phyloP scores from a whole-genome alignment of 30 jellyfish, hydroid and myxozoan species.

The Aurelia aurita complex sp. Pacific region DNA sequence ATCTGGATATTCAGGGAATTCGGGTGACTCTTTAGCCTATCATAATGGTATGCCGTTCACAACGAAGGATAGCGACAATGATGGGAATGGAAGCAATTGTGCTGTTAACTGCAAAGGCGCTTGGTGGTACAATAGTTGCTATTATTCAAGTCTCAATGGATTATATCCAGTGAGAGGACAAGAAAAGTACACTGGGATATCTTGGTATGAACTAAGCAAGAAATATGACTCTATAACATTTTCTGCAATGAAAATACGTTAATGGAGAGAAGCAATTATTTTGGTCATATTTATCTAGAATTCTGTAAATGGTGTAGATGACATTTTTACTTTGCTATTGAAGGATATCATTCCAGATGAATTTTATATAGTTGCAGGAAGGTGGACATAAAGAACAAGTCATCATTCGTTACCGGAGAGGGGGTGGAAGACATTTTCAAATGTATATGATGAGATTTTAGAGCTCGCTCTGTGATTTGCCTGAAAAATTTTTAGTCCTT shows the following conservation, averaged over 20 bases:
- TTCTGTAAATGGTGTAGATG: too few relatives aligned
- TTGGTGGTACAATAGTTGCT: conserved; percentile 69
- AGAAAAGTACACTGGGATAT: conserved; percentile 1
- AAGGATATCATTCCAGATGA: too few relatives aligned
- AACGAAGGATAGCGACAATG: conserved; percentile 58
- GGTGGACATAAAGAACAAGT: too few relatives aligned
- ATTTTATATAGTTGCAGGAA: too few relatives aligned
- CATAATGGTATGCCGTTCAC: conserved; percentile 48
- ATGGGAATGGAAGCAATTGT: conserved; percentile 32
- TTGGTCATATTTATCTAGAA: too few relatives aligned
- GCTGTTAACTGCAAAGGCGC: conserved; percentile 48
- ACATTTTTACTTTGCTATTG: too few relatives aligned
- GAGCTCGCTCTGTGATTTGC: too few relatives aligned
- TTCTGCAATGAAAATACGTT: conserved; percentile 34
- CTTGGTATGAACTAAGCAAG: conserved; percentile 19
- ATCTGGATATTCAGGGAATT: conserved; percentile 44
- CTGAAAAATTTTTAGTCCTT: too few relatives aligned
- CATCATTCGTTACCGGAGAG: too few relatives aligned
- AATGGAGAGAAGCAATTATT: too few relatives aligned
- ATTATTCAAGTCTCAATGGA: conserved; percentile 41
- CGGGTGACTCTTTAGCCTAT: conserved; percentile 29
- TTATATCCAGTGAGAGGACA: conserved; percentile 35
- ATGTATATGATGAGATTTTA: too few relatives aligned
- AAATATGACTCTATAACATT: conserved; percentile 21
- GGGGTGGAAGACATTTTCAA: too few relatives aligned